Evolutionary conservation across 2,888 invertebrate genomes (phyloP).

Genomic region (Pogonocherus hispidulus): DNA sequence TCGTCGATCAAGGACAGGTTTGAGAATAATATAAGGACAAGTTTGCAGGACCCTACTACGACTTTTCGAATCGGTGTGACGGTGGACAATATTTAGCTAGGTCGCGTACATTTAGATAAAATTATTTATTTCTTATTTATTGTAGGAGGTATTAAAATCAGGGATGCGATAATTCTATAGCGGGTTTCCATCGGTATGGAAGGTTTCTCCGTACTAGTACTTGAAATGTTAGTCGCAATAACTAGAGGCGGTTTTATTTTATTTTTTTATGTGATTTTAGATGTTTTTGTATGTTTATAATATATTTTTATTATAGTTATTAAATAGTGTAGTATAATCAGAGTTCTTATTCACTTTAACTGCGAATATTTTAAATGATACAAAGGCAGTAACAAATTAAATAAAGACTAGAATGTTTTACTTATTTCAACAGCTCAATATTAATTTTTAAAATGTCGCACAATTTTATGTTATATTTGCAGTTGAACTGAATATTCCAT

Average conservation of each 20-base stretch:
- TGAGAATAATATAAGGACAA: constrained; percentile 79
- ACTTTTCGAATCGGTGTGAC: constrained; percentile 86
- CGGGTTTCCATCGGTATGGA: too few relatives aligned
- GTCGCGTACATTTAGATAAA: not conserved
- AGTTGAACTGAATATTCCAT: too few relatives aligned
- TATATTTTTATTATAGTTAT: not conserved
- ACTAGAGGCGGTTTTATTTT: not conserved
- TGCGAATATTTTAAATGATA: too few relatives aligned
- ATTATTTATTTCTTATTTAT: constrained; percentile 34
- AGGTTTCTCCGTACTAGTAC: not conserved
- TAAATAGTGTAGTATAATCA: too few relatives aligned
- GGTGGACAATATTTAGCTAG: constrained; percentile 77
- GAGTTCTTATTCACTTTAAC: too few relatives aligned
- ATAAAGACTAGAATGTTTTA: too few relatives aligned
- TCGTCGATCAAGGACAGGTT: constrained; percentile 89
- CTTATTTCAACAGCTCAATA: too few relatives aligned
- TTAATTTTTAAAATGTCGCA: too few relatives aligned
- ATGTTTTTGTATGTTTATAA: not conserved
- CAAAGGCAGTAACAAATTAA: too few relatives aligned
- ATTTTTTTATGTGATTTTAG: not conserved
- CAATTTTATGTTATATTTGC: too few relatives aligned
- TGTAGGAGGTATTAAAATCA: not conserved
- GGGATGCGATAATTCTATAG: too few relatives aligned
- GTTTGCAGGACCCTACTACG: constrained; percentile 78
- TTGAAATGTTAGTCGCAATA: not conserved